These are phyloP conservation scores for Sebastes elongatus DNA, from an alignment of 2,797 vertebrate species.

Conservation along the genomic window DNA sequence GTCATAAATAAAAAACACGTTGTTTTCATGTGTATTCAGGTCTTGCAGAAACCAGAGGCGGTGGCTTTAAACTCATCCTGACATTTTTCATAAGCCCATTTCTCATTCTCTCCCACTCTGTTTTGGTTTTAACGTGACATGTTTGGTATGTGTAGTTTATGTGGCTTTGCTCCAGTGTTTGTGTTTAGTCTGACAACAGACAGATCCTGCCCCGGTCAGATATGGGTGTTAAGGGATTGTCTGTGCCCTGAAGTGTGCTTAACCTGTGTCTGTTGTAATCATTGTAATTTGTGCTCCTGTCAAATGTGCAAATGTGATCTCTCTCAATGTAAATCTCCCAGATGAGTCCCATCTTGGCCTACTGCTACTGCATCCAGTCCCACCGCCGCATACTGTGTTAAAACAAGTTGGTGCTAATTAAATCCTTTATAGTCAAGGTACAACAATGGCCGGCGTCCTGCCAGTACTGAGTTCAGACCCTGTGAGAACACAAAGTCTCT, in stretches of 20 bases:
- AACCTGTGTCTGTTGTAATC: slow-evolving; percentile 48
- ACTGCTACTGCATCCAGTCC: not conserved
- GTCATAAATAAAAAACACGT: too few relatives aligned
- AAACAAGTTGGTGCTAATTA: slow-evolving; percentile 23
- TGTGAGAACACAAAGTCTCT: not conserved
- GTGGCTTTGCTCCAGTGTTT: slow-evolving; percentile 40
- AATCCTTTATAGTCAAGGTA: not conserved
- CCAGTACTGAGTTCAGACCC: not conserved
- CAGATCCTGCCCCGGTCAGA: slow-evolving; percentile 53
- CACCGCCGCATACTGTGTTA: not conserved
- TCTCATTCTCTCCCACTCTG: not conserved
- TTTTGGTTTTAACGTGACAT: slow-evolving; percentile 7
- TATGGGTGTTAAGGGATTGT: slow-evolving; percentile 45
- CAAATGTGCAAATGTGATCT: slow-evolving; percentile 45
- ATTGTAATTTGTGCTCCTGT: slow-evolving; percentile 41
- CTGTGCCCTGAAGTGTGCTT: slow-evolving; percentile 42
- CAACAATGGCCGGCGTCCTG: not conserved
- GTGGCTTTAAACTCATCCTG: not conserved
- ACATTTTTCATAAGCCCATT: not conserved
- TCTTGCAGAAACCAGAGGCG: too few relatives aligned
- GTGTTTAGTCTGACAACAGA: slow-evolving; percentile 31
- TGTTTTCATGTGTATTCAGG: not conserved
- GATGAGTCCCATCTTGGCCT: not conserved
- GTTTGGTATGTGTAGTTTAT: slow-evolving; percentile 7
- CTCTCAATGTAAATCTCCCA: slow-evolving; percentile 17